Base-by-base conservation (phyloP, 2,797 vertebrate species). In the Tokudaia tokunoshimensis region DNA sequence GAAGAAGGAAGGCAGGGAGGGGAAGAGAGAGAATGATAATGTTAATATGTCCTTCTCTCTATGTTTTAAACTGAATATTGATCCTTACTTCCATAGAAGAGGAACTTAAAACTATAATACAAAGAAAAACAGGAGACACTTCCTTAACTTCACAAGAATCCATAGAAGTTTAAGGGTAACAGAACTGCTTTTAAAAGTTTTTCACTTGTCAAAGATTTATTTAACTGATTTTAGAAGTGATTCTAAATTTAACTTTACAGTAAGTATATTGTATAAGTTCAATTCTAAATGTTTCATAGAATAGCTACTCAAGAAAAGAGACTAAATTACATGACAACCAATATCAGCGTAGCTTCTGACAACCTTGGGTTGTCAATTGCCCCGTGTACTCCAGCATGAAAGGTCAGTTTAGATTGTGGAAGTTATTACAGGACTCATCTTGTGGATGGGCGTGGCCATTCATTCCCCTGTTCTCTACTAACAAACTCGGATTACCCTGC, bases 371-470 rank as follows among this genome's bases (percentile, higher is more conserved):
- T 82, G 78, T 50, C 72, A 47, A 34, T 11, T 85, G 44, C 3
- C 10, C 44, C 6, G 3, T 13, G 10, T 50, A 50, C n/a, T 85
- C n/a, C 26, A 41, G 10, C 26, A 55, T 29, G 26, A n/a, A 55
- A 88, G 19, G 9, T 86, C 29, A 3, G 4, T 26, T 95, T 75
- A 29, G 20, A 78, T 84, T 78, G 67, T 41, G 50, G 5, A 5
- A 75, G 50, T 14, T 22, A 86, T 75, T 90, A 52, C 37, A 87
- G 87, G 95, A 76, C 17, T 93, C 96, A 96, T 97, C 96, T 98
- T 97, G 94, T 96, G 94, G 94, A 97, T 95, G 91, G 95, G 37
- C 24, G 2, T 26, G 96, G 89, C 70, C 90, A 72, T 97, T 82
- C 87, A 55, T 72, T 72, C 13, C 47, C 57, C 59, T 92, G 65